Evolutionary conservation across 2,113 vertebrate genomes (phyloP), one percentile per base, ranked within the genome.

Genomic region (Nothoprocta perdicaria): DNA sequence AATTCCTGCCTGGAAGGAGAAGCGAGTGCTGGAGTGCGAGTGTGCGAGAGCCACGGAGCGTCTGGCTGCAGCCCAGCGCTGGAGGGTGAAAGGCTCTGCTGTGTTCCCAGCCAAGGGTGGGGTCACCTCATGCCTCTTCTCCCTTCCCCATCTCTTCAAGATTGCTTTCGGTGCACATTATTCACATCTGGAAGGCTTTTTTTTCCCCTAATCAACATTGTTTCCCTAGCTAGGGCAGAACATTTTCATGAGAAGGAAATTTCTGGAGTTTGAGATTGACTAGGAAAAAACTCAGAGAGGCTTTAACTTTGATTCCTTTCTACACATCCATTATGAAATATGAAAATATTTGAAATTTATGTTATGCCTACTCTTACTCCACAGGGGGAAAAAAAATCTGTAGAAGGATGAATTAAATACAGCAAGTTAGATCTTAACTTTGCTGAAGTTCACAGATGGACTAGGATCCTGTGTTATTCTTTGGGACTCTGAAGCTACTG

Each of bases 171-270:
- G 68, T 55, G 78, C 73, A 81, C 68, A 88, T 79, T 88, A 60
- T 93, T 88, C 84, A 96, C 95, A 96, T 97, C 96, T 97, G 95
- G 95, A 96, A 86, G 66, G 5, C 58, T 73, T 93, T 77, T 86
- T 81, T 61, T 50, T 10, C 74, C 57, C 12, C 74, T 85, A 75
- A 93, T 90, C 88, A 94, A 40, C 93, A 95, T 91, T 33, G 55
- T 92, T 96, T 95, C 93, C 84, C 94, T 82, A 84, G 83, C 90
- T 78, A 58, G 80, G 93, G 73, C 88, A 27, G 27, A 94, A 69
- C 63, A 5, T 94, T 94, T 95, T 84, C 3, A 9, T 74, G 92
- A 89, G 55, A 69, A 92, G 92, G 96, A 93, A 97, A 96, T 97
- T 96, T 95, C 90, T 94, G 61, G 3, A 6, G 83, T 35, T 89